Evolutionary conservation across 2,113 vertebrate genomes (phyloP), one percentile per base, ranked within the genome.

Genomic region (Benitochromis conjunctus): DNA sequence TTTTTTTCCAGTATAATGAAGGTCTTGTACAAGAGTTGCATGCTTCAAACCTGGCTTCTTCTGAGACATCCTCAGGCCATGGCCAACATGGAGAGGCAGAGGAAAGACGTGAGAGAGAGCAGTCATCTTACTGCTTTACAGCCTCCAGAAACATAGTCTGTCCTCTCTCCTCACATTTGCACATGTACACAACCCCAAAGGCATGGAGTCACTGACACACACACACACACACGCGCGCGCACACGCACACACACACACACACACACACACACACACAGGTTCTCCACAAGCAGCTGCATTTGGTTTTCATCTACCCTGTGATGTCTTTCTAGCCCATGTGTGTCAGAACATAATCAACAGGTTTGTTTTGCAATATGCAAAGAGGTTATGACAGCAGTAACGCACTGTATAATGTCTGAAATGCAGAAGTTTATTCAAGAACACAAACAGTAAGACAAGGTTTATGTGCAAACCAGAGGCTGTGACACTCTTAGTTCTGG

Each of bases 351-450:
- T 92, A 90, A 94, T 58, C 64, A 89, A 92, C 89, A 77, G 89
- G 84, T 94, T 91, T 90, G 89, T 48, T 80, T 46, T 89, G 90
- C 66, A 94, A 94, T 94, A 92, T 94, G 26, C 82, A 78, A 86
- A 86, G 92, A 76, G 69, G 69, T 51, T 76, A 76, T 76, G 69
- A 76, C 46, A 31, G 46, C 46, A 76, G 69, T 6, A 51, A 76
- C 10, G 1, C 26, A 31, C 26, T 76, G 46, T 51, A 51, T 58
- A 82, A 69, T 84, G 80, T 56, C 55, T 79, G 9, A 92, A 92
- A 93, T 92, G 83, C 82, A 89, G 91, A 91, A 80, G 82, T 92
- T 86, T 69, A 36, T 89, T 58, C 10, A 71, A 21, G 7, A 78
- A 66, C 19, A 21, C 34, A 51, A 14, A 41, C 56, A 55, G 14